Evolutionary conservation across 2,888 invertebrate species (phyloP), one percentile per base, ranked within the genome.

Genomic region (Apoderus coryli): DNA sequence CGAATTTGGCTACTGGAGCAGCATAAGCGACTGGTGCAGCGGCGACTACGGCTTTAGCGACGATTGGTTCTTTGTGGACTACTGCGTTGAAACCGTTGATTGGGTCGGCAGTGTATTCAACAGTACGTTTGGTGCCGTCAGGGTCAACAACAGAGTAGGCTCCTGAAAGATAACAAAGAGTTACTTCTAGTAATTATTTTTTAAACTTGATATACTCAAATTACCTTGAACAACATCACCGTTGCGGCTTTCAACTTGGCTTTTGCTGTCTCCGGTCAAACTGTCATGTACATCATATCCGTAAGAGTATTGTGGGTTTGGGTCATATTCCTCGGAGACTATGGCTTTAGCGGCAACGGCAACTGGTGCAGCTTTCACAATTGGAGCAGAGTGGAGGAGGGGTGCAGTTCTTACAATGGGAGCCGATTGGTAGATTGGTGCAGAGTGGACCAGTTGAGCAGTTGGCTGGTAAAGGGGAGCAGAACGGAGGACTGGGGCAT

Each of bases 61-160:
- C 37, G 1, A 41, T 33, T n/a, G 65, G 59, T 39, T 64, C 63
- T 37, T 60, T 63, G 45, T 60, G 61, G 6, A 66, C 65, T 29
- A 66, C 63, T 16, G 67, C 67, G 53, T 67, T 66, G 57, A 67
- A 67, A 4, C 67, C 67, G 35, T 60, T n/a, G n/a, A n/a, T n/a
- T n/a, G n/a, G n/a, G 57, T 64, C 64, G 4, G 67, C 65, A 23
- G 61, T 53, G 47, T 72, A 72, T 39, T 73, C 72, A 1, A 73
- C 73, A 16, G 67, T 71, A 42, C 73, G 67, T 48, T 65, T 67
- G 36, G 65, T 67, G 44, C 73, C 72, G 49, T 73, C 73, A 9
- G 73, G 67, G 44, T 67, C 67, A 10, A 61, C 53, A 28, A 67
- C 53, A 10, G 65, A 63, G 56, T 69, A 68, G 41, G 63, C 67